Conservation (phyloP, 2,797 vertebrate genomes). For the Lepus oiostolus region DNA sequence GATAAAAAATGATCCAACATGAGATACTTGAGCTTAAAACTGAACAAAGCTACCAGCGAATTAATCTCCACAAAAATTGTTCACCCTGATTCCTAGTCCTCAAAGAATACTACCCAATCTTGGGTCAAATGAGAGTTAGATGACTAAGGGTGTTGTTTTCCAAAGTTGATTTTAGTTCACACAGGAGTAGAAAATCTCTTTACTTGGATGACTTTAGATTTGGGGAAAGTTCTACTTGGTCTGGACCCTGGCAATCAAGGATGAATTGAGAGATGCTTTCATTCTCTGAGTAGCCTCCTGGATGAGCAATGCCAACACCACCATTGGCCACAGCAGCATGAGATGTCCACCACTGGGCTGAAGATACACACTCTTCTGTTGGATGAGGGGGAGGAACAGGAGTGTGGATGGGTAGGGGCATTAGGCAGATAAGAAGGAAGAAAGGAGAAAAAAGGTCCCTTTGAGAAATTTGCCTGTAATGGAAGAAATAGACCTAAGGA, state of each 20-base stretch:
- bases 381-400: background rate
- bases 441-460: background rate
- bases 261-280: background rate
- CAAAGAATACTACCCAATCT: background rate
- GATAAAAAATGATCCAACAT: conserved; percentile 64
- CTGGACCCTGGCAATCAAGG: background rate
- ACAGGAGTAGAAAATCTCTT: conserved; percentile 19
- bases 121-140: background rate
- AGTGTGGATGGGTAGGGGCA: background rate
- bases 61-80: conserved; percentile 54
- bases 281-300: background rate
- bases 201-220: conserved; percentile 24
- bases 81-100: conserved; percentile 31
- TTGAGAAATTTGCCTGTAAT: background rate
- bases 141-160: conserved; percentile 36
- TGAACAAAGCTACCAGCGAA: conserved; percentile 40
- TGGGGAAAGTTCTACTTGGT: background rate
- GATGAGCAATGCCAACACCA: background rate
- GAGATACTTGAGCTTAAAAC: background rate
- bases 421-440: background rate
- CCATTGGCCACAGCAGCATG: background rate
- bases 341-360: background rate
- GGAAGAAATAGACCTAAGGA: background rate
- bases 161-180: conserved; percentile 56
- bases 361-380: background rate